phyloP scores from a whole-genome alignment of 53 echinoderm and acorn worm species.

The Mesocentrotus franciscanus region DNA sequence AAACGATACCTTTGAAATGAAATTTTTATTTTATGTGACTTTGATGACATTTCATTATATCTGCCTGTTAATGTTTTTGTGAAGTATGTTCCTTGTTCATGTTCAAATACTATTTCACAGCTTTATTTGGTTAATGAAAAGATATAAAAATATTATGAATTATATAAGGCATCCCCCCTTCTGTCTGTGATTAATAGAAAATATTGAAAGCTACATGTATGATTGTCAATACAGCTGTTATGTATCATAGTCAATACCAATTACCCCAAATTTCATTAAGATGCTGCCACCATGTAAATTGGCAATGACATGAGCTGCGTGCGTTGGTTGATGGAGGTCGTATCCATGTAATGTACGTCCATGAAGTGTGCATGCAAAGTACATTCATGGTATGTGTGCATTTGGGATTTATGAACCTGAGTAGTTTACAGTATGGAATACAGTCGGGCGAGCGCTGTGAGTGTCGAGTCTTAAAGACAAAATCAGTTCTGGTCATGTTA shows the following conservation, averaged over 20 bases:
- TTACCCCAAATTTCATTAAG: slow-evolving; percentile 50
- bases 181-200: not conserved
- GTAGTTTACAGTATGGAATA: slow-evolving; percentile 15
- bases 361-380: slow-evolving; percentile 4
- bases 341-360: not conserved
- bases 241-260: slow-evolving; percentile 36
- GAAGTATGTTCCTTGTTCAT: no score
- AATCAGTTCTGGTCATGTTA: no score
- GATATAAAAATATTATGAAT: no score
- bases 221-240: slow-evolving; percentile 23
- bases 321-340: not conserved
- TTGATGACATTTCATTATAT: no score
- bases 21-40: no score
- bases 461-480: not conserved
- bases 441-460: not conserved
- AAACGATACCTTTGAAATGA: no score
- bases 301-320: slow-evolving; percentile 44
- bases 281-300: slow-evolving; percentile 1
- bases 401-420: slow-evolving; percentile 13
- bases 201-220: not conserved
- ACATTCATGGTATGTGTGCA: slow-evolving; percentile 6
- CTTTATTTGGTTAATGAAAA: no score
- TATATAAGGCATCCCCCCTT: not conserved
- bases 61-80: no score
- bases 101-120: no score